Base-by-base conservation (phyloP, 2,888 invertebrate genomes). In the Hirtodrosophila cameraria region DNA sequence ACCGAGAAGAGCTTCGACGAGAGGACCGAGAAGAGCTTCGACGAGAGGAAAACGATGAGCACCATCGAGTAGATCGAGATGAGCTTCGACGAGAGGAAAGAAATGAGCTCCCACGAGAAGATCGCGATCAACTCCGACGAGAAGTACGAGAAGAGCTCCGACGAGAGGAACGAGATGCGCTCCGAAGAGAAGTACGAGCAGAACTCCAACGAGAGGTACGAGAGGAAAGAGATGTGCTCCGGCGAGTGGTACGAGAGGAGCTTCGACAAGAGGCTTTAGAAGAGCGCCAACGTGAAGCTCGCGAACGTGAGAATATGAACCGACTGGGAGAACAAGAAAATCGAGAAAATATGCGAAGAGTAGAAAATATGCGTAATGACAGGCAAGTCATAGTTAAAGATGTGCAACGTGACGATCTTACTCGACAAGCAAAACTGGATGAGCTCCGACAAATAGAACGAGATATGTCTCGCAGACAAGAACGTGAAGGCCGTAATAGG, bases 401-500 rank as follows among this genome's bases (percentile, higher is more conserved):
- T n/a, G n/a, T 2, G 30, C 6, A 1, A 9, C 16, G 23, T 0
- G 13, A 9, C 11, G 33, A 41, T n/a, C 8, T 27, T 1, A 11
- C 59, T 12, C 43, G 28, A 9, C 57, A n/a, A 5, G 35, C 12
- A 18, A 15, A 25, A 15, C 48, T 54, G 9, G 42, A 41, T 13
- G 41, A 46, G 11, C 31, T 30, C 1, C 45, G 20, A 12, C 42
- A 13, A 12, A 20, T 4, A 12, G 20, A 49, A 5, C 31, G 15
- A 2, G 28, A 11, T 1, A 6, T 20, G n/a, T n/a, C n/a, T 15
- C 11, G 5, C n/a, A n/a, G n/a, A n/a, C 28, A 2, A 0, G 28
- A 42, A 3, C n/a, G n/a, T n/a, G n/a, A n/a, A n/a, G n/a, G n/a
- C n/a, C n/a, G n/a, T n/a, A n/a, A n/a, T n/a, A n/a, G n/a, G n/a